These are phyloP conservation scores for Drosophila anomalata DNA, from an alignment of 2,888 invertebrate species.

Conservation along the genomic window DNA sequence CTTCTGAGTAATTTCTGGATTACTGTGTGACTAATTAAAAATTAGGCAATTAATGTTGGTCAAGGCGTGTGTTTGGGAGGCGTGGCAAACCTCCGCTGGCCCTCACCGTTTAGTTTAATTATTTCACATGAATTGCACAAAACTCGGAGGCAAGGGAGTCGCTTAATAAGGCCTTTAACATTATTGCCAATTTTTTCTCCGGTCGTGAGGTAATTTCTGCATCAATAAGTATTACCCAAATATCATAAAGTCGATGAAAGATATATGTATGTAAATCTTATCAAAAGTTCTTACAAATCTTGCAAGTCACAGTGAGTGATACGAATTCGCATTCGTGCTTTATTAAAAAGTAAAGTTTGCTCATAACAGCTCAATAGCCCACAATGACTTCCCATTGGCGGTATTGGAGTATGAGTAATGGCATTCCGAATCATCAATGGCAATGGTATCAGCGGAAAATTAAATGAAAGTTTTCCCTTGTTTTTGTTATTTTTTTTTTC, in stretches of 20 bases:
- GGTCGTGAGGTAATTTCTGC: constrained; percentile 39
- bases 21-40: constrained; percentile 51
- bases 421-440: constrained; percentile 7
- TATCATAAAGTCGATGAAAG: constrained; percentile 15
- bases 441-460: constrained; percentile 18
- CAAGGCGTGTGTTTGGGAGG: constrained; percentile 28
- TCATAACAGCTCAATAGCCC: constrained; percentile 20
- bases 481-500: constrained; percentile 3
- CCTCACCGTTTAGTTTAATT: constrained; percentile 53
- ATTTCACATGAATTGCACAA: constrained; percentile 71
- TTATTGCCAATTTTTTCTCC: constrained; percentile 28
- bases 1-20: constrained; percentile 50
- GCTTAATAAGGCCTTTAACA: constrained; percentile 58
- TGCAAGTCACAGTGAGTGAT: constrained; percentile 52
- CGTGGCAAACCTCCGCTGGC: constrained; percentile 6
- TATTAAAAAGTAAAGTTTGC: constrained; percentile 28
- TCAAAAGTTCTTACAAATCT: constrained; percentile 29
- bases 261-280: constrained; percentile 20
- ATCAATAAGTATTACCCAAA: constrained; percentile 30
- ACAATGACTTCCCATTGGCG: constrained; percentile 7
- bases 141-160: constrained; percentile 44
- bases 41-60: constrained; percentile 57
- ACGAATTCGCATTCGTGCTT: constrained; percentile 9
- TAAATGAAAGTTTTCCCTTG: constrained; percentile 21
- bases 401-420: constrained; percentile 13